Base-by-base conservation (phyloP, 2,888 invertebrate species). In the Pegoplata infirma region DNA sequence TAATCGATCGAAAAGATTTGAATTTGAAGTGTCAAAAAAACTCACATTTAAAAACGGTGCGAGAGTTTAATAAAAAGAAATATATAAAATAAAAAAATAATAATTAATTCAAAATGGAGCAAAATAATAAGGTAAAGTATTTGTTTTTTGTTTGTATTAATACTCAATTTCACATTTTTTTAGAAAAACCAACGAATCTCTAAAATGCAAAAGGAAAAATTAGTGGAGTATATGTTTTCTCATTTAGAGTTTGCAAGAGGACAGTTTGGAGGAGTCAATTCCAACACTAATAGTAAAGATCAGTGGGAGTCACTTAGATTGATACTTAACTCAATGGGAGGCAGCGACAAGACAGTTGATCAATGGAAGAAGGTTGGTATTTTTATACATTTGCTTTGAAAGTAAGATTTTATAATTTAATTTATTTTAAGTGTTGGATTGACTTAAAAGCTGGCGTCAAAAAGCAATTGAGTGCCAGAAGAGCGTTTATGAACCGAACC, bases 311-410 rank as follows among this genome's bases (percentile, higher is more conserved):
- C 44, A 2, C 46, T 59, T 0, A 16, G 8, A 25, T 2, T 25
- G 4, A 12, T 16, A 2, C 8, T 58, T 16, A 58, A 58, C 6
- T 44, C 59, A 0, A 12, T 59, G 5, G 59, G 46, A 8, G 56
- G 21, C 0, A 58, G 56, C 4, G 59, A 25, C n/a, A 58, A 58
- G 6, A 10, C 17, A 1, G 56, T 36, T 3, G 56, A 56, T 0
- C 56, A 56, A 19, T 56, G 56, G 53, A 36, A 59, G 25, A 58
- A n/a, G n/a, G n/a, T n/a, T n/a, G n/a, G n/a, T n/a, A n/a, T n/a
- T n/a, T n/a, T n/a, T n/a, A n/a, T n/a, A n/a, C n/a, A n/a, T n/a
- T n/a, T n/a, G n/a, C n/a, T n/a, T n/a, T n/a, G n/a, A 58, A 56
- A 28, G 53, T 53, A 53, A 36, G 17, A 8, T 16, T 25, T 28